Base-by-base conservation (phyloP, 1,140 invertebrate genomes). In the Halyomorpha halys region DNA sequence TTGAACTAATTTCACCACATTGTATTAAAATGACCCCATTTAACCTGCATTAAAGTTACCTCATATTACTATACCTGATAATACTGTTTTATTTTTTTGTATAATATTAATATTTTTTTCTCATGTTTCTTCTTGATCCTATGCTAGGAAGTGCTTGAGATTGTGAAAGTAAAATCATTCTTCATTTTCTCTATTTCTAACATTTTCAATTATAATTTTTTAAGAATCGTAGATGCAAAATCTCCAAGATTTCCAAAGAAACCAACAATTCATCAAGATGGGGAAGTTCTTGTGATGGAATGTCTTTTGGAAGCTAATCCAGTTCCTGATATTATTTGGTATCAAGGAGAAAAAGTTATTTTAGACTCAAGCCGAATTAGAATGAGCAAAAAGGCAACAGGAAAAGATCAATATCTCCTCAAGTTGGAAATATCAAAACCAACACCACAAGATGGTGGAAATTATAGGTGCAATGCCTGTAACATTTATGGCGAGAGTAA, bases 401-500 rank as follows among this genome's bases (percentile, higher is more conserved):
- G 85, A 68, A 92, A 93, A 81, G 91, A 97, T 76, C 86, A 83
- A 45, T 97, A 92, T 76, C 81, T 91, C 69, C 83, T 97, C 45
- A 90, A 87, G 30, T 82, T 98, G 73, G 90, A 94, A 80, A 94
- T 97, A 71, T 85, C 84, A 73, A 93, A 94, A 78, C 96, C 97
- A 27, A 92, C 89, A 61, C 87, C 87, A 72, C 87, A 90, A 72
- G 97, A 99, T 76, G 95, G 94, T 69, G 97, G 97, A 66, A 93
- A 94, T 76, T 99, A 98, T 79, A 86, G 95, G 73, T 98, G 95
- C 82, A 98, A 97, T 78, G 97, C 96, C 66, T 91, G 94, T 79
- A 99, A 99, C 84, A 86, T 89, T 75, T 89, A 89, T 76, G 97
- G 97, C 76, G 96, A 99, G 82, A 97, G 93, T 78, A 99, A 98